Base-by-base conservation (phyloP, 2,888 invertebrate genomes). In the Onthophagus sagittarius region DNA sequence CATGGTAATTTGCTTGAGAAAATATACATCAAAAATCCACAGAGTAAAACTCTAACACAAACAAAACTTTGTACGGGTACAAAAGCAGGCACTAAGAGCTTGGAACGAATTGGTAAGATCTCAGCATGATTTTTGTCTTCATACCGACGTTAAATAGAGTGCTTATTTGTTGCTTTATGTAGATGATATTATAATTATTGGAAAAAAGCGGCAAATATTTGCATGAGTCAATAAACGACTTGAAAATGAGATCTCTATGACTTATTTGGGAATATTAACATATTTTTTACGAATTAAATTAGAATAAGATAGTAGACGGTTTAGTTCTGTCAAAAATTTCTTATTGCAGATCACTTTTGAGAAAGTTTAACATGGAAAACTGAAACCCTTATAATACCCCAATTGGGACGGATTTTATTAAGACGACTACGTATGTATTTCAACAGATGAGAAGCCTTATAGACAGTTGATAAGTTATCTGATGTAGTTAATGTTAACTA, bases 401-500 rank as follows among this genome's bases (percentile, higher is more conserved):
- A 14, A n/a, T 67, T 9, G 1, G n/a, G 15, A 23, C 15, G 13
- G n/a, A n/a, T n/a, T n/a, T n/a, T n/a, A n/a, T n/a, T n/a, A n/a
- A n/a, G n/a, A 23, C 6, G 70, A 63, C 32, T 7, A 5, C 7
- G 33, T 5, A 33, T 5, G 63, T 6, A 3, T 15, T 32, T n/a
- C 31, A 15, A 63, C 0, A 31, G 23, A 67, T 11, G 65, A 15
- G 31, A 72, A 31, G 65, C 77, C 78, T 13, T 77, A 76, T 31
- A 31, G 78, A 53, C 75, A 76, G 74, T 64, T 73, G 7, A 76
- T 78, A 11, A 77, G 77, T 7, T 75, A 75, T 72, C 71, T 78
- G n/a, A n/a, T n/a, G n/a, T n/a, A n/a, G n/a, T n/a, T n/a, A n/a
- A n/a, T n/a, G n/a, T n/a, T n/a, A n/a, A n/a, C 2, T 32, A 76